phyloP scores from a whole-genome alignment of 2,797 vertebrate genomes.

The Lutjanus campechanus region DNA sequence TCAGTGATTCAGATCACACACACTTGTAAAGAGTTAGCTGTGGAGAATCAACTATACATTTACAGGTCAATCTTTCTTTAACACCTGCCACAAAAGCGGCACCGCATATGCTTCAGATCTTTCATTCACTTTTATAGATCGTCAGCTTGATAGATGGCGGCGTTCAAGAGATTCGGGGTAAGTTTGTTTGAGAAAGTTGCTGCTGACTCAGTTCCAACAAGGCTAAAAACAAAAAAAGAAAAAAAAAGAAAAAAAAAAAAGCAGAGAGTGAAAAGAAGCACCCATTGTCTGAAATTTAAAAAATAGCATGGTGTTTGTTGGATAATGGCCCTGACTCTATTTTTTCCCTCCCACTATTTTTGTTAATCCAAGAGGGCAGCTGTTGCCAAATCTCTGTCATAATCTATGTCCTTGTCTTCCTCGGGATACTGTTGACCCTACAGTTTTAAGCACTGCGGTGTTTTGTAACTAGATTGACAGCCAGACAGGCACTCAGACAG shows the following conservation, averaged over 20 bases:
- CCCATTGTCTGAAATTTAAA: constrained; percentile 19
- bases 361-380: constrained; percentile 77
- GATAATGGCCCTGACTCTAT: constrained; percentile 62
- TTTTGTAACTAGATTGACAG: constrained; percentile 58
- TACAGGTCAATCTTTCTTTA: constrained; percentile 1
- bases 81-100: constrained; percentile 18
- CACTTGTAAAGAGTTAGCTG: not conserved
- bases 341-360: constrained; percentile 55
- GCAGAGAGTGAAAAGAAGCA: constrained; percentile 26
- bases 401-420: constrained; percentile 72
- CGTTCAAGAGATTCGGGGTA: constrained; percentile 5
- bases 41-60: not conserved
- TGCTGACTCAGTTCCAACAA: constrained; percentile 44
- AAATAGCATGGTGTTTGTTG: constrained; percentile 44
- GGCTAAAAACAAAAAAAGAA: constrained; percentile 34
- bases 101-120: not conserved
- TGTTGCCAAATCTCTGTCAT: constrained; percentile 73
- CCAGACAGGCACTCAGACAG: constrained; percentile 52
- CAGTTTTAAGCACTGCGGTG: constrained; percentile 58
- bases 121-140: constrained; percentile 1
- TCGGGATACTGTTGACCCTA: constrained; percentile 59
- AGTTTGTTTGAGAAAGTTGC: constrained; percentile 21
- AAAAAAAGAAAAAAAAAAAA: not conserved
- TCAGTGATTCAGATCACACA: not conserved
- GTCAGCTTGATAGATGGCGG: constrained; percentile 1